Evolutionary conservation across 2,113 vertebrate species (phyloP), one percentile per base, ranked within the genome.

Genomic region (Nycticryphes semicollaris): DNA sequence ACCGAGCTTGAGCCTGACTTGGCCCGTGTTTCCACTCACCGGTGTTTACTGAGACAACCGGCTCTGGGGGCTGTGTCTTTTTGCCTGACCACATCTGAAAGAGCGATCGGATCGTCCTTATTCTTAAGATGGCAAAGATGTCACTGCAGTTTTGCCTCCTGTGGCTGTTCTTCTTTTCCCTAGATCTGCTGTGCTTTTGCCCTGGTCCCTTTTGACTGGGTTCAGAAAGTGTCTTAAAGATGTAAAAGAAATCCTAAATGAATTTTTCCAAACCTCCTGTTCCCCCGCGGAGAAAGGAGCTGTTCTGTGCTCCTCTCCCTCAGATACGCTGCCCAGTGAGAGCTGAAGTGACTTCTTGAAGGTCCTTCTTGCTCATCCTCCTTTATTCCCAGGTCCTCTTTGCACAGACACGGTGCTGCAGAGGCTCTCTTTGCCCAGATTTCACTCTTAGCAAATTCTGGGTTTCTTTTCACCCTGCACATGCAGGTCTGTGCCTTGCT

Each of bases 11-110:
- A 47, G 19, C 18, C 39, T 31, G 6, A 1, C n/a, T 10, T 1
- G 5, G 33, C 15, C 39, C 25, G 3, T 10, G 24, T 10, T 16
- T 11, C 62, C 1, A 3, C 30, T 62, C 20, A 3, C 50, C 39
- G 1, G 10, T 0, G 30, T 16, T 22, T 6, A 4, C 22, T 6
- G 2, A 27, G 22, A 7, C 33, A 12, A 2, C 13, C 47, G 11
- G 53, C 19, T 5, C 4, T 4, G 1, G 1, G 1, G 47, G 22
- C 39, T 4, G 1, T 3, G 1, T 12, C 48, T 31, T 37, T 12
- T 20, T 4, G 15, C 50, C 87, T 8, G 54, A 11, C 4, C 24
- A 0, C 16, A 21, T 14, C 31, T 1, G 8, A 8, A 5, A 7
- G 53, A 28, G 67, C 30, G 21, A 14, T 2, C 1, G 9, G 14